These are phyloP conservation scores for Automeris io DNA, from an alignment of 2,888 invertebrate species.

Conservation along the genomic window DNA sequence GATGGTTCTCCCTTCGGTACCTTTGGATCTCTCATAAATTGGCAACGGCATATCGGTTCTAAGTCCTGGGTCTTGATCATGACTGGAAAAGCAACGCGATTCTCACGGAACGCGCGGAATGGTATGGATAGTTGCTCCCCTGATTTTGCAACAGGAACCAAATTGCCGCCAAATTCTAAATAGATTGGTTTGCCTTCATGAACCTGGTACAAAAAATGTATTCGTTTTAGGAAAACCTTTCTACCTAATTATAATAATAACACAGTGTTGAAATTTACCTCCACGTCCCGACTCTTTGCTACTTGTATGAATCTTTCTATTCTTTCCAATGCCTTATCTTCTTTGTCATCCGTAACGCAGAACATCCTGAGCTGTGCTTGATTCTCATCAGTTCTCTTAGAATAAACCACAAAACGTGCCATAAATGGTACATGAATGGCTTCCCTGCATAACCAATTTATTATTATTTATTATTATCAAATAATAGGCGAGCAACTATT, in stretches of 20 bases:
- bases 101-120: slow-evolving; percentile 98
- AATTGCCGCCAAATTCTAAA: slow-evolving; percentile 97
- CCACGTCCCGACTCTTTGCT: slow-evolving; percentile 97
- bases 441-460: slow-evolving; percentile 81
- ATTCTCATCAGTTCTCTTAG: slow-evolving; percentile 93
- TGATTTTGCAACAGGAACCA: slow-evolving; percentile 97
- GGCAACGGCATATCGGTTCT: slow-evolving; percentile 94
- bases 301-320: slow-evolving; percentile 98
- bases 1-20: slow-evolving; percentile 91
- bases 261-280: slow-evolving; percentile 75
- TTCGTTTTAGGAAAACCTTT: too few species aligned
- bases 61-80: slow-evolving; percentile 94
- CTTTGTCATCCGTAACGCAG: slow-evolving; percentile 99
- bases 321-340: slow-evolving; percentile 98
- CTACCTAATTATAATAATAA: background rate
- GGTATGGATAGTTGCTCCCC: slow-evolving; percentile 96
- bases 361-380: slow-evolving; percentile 97
- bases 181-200: slow-evolving; percentile 95
- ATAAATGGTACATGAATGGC: slow-evolving; percentile 99
- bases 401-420: slow-evolving; percentile 99
- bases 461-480: too few species aligned
- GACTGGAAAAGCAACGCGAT: slow-evolving; percentile 96
- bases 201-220: too few species aligned
- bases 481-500: too few species aligned
- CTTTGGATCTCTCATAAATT: slow-evolving; percentile 98